phyloP scores from a whole-genome alignment of 2,888 invertebrate genomes.

The Minunthozetes semirufus region DNA sequence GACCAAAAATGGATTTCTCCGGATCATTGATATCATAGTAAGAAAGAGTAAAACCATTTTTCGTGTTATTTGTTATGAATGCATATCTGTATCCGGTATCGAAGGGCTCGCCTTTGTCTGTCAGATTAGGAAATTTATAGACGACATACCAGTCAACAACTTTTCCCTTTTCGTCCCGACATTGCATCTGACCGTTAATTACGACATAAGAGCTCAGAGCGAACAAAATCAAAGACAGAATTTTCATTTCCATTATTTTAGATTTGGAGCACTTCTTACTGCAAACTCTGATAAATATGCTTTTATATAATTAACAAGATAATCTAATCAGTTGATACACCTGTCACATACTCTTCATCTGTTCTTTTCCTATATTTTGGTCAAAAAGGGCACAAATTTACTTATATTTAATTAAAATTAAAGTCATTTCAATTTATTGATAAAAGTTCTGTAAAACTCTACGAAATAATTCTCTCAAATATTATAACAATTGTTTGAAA shows the following conservation, averaged over 20 bases:
- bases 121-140: conserved; percentile 33
- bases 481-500: too few species aligned
- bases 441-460: too few species aligned
- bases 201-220: not conserved
- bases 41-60: conserved; percentile 32
- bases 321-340: not conserved
- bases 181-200: conserved; percentile 37
- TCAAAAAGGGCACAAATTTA: too few species aligned
- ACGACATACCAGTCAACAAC: conserved; percentile 35
- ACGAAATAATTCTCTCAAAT: too few species aligned
- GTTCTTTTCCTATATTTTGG: too few species aligned
- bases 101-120: not conserved
- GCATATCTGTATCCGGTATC: conserved; percentile 29
- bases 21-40: conserved; percentile 14
- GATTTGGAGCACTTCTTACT: not conserved
- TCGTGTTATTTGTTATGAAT: conserved; percentile 7
- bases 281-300: not conserved
- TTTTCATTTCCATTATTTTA: not conserved
- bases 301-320: not conserved
- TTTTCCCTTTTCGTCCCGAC: conserved; percentile 34
- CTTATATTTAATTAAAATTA: too few species aligned
- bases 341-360: too few species aligned
- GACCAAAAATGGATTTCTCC: conserved; percentile 33
- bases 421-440: too few species aligned
- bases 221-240: not conserved